phyloP scores from a whole-genome alignment of 2,797 vertebrate genomes.

The Thaleichthys pacificus region DNA sequence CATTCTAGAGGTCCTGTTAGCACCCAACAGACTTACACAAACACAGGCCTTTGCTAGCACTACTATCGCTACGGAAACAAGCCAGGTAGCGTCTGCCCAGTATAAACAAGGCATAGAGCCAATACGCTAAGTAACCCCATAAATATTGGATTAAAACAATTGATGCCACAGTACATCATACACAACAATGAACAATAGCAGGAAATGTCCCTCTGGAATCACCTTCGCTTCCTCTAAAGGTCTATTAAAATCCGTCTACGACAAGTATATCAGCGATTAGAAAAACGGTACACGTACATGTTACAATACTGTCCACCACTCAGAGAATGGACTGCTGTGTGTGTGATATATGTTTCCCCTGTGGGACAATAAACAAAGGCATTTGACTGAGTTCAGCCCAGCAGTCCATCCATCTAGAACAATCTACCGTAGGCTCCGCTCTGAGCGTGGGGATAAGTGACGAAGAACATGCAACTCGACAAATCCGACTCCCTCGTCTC shows the following conservation, averaged over 20 bases:
- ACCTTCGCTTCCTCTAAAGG: neutral
- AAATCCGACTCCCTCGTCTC: neutral
- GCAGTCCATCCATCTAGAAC: conserved; percentile 7
- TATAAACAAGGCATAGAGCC: conserved; percentile 14
- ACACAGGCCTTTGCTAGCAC: neutral
- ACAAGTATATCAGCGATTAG: conserved; percentile 7
- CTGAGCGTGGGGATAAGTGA: conserved; percentile 7
- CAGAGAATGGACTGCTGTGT: conserved; percentile 4
- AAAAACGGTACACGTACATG: conserved; percentile 20
- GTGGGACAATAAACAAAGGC: conserved; percentile 55
- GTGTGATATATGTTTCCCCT: neutral
- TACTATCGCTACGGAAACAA: conserved; percentile 14
- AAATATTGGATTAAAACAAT: conserved; percentile 16
- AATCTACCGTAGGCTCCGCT: neutral
- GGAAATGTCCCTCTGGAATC: neutral
- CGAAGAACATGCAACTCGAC: conserved; percentile 32
- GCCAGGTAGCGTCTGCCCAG: conserved; percentile 14
- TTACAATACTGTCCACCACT: neutral
- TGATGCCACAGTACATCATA: conserved; percentile 11
- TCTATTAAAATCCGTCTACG: neutral
- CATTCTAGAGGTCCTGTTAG: conserved; percentile 14
- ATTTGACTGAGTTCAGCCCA: conserved; percentile 31
- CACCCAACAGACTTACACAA: conserved; percentile 13
- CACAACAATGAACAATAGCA: neutral
- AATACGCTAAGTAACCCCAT: conserved; percentile 12